Evolutionary conservation across 2,797 vertebrate genomes (phyloP), one percentile per base, ranked within the genome.

Genomic region (Platalea minor): DNA sequence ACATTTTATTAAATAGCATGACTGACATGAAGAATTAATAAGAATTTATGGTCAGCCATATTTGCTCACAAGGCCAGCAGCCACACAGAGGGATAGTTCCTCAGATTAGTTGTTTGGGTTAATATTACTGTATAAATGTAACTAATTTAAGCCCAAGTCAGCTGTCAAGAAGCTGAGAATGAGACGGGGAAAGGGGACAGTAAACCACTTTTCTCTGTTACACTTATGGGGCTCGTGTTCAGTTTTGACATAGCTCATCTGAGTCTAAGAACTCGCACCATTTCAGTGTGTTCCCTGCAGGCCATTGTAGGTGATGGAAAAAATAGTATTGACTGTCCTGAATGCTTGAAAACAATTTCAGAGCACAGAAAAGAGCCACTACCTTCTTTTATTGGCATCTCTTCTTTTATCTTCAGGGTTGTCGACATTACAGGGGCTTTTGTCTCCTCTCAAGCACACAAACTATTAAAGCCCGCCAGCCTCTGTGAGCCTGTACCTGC

Each of bases 261-360:
- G 17, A 73, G 37, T 9, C 46, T 33, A 16, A 51, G 48, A 33
- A 35, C 23, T 39, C 0, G 0, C 17, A 11, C 23, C 0, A 2
- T 63, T 48, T 51, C 73, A 5, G 17, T 26, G 29, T 1, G 2
- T 37, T 93, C 41, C 37, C n/a, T 33, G 57, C 11, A 33, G 23
- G 18, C 28, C 39, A 0, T 33, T 9, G 31, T 9, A 51, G 64
- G 25, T 1, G 2, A 61, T 10, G 46, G 43, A 50, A 46, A 28
- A 37, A 74, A 59, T 6, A n/a, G 13, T 23, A 8, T 4, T 33
- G 53, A n/a, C 50, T 18, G 70, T 53, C 11, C 70, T 50, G 59
- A 73, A 13, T 13, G 53, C 43, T 26, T 19, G 37, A 18, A 61
- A 86, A 12, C 18, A 3, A 5, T 28, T 50, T 11, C 28, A 25